A percentile compares a stretch with the other conserved stretches of the same genome.
phyloP scores from a whole-genome alignment of 2,797 vertebrate genomes.

The Pseudotriccus pelzelni region DNA sequence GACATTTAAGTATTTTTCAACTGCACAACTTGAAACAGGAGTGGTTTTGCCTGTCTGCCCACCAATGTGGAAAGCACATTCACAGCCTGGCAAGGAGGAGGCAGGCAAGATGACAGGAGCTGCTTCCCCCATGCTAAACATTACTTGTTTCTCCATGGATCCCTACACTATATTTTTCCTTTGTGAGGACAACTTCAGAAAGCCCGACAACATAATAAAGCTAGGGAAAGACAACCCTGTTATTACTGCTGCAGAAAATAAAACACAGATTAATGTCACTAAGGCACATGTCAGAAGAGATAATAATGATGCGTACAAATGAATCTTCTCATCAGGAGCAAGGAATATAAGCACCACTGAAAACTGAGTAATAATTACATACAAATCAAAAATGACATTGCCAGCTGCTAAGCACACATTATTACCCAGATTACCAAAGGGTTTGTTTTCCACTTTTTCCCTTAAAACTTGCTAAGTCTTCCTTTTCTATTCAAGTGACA shows the following conservation, averaged over 20 bases:
- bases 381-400: slow-evolving; percentile 73
- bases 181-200: slow-evolving; percentile 57
- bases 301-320: slow-evolving; percentile 76
- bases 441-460: slow-evolving; percentile 71
- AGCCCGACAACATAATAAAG: slow-evolving; percentile 74
- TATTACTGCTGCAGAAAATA: slow-evolving; percentile 76
- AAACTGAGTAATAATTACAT: slow-evolving; percentile 76
- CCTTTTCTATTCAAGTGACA: slow-evolving; percentile 71
- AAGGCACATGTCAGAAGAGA: slow-evolving; percentile 68
- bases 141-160: slow-evolving; percentile 40
- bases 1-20: slow-evolving; percentile 8
- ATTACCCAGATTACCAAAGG: slow-evolving; percentile 65
- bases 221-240: slow-evolving; percentile 69
- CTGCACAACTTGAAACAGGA: background rate
- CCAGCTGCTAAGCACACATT: slow-evolving; percentile 74
- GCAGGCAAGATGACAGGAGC: slow-evolving; percentile 43
- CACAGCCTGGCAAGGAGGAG: slow-evolving; percentile 22
- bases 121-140: slow-evolving; percentile 16
- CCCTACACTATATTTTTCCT: slow-evolving; percentile 61
- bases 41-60: background rate
- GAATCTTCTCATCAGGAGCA: slow-evolving; percentile 72
- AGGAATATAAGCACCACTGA: slow-evolving; percentile 70
- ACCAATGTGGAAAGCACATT: slow-evolving; percentile 2
- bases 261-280: slow-evolving; percentile 78
- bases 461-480: slow-evolving; percentile 70